phyloP scores from a whole-genome alignment of 1,140 invertebrate species.

The Ephestia elutella region DNA sequence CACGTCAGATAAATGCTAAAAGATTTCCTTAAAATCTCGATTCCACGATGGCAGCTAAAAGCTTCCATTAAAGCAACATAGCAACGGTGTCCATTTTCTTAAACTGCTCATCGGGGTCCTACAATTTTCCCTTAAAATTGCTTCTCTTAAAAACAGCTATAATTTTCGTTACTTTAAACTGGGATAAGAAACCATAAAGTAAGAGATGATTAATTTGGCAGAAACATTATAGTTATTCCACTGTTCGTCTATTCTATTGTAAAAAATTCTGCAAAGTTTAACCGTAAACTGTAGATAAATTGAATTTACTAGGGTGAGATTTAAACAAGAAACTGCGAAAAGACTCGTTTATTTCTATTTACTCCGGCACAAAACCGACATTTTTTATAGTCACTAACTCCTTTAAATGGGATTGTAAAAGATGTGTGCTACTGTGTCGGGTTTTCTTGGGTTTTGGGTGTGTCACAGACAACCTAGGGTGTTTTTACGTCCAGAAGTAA shows the following conservation, averaged over 20 bases:
- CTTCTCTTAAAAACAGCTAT: not conserved
- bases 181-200: no score
- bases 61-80: not conserved
- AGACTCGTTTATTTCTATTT: constrained; percentile 4
- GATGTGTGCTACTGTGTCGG: not conserved
- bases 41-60: not conserved
- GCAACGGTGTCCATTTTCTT: not conserved
- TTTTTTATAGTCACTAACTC: not conserved
- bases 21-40: constrained; percentile 3
- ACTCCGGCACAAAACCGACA: not conserved
- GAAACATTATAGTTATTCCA: no score
- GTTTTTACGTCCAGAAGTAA: not conserved
- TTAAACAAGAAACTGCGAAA: not conserved
- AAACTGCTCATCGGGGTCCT: not conserved
- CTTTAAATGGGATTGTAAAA: not conserved
- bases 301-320: no score
- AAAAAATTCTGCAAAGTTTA: no score
- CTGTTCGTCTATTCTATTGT: no score
- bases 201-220: no score
- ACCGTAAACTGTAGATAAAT: no score
- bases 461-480: no score
- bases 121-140: not conserved
- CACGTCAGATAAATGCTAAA: constrained; percentile 21
- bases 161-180: not conserved
- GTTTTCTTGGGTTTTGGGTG: no score